Base-by-base conservation (phyloP, 2,797 vertebrate species). In the Paguma larvata region DNA sequence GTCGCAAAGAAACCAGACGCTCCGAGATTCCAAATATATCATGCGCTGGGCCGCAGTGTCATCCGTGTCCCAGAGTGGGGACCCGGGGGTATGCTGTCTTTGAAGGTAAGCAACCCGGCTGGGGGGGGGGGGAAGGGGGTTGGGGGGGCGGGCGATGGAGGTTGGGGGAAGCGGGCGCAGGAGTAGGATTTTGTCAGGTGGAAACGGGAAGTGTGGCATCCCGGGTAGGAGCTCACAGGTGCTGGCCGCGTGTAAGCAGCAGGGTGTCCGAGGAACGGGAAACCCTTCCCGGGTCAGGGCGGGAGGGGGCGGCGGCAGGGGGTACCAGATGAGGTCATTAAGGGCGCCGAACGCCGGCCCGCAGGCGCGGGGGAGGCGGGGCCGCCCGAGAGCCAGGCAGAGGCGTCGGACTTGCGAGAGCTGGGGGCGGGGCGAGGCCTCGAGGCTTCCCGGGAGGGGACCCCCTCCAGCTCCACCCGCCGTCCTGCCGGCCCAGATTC, bases 341-440 rank as follows among this genome's bases (percentile, higher is more conserved):
- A 77, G 34, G 21, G 51, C 3, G 23, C 32, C 2, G 0, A 27
- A 23, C 0, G 2, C 7, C 0, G 41, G 41, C 27, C 41, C 4
- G 83, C 68, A 44, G 16, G 11, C 44, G 92, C 25, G 0, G 46
- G 16, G 63, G 85, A 34, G 63, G 41, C 18, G 5, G 44, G 34
- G 11, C 32, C 0, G 11, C 46, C 51, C 3, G 23, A 2, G 38
- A 73, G 38, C 25, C 1, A 14, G 46, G 53, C 30, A 0, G 38
- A 3, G 46, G 72, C 38, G 25, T 48, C 44, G 15, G 16, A 48
- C 5, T 30, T 19, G 16, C 75, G 21, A 32, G 48, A 10, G 44
- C 75, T 5, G 46, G 9, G 46, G 46, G 44, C 18, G 30, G 30
- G 30, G 46, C 30, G 9, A 59, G 73, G 16, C 15, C 12, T 44